phyloP scores from a whole-genome alignment of 1,140 invertebrate species.

The Cotesia glomerata region DNA sequence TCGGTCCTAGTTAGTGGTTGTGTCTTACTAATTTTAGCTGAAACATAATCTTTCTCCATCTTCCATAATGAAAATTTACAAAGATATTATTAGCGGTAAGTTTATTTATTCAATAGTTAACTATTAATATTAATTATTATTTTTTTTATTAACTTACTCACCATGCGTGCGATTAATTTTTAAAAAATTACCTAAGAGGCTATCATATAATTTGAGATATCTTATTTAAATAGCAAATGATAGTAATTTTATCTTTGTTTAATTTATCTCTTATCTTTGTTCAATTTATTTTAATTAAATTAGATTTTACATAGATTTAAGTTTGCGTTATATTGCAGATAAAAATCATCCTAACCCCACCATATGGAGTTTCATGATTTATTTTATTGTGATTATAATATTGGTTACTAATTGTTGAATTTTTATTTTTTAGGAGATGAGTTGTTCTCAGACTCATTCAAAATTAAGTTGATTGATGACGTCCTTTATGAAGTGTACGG shows the following conservation, averaged over 20 bases:
- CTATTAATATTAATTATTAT: conserved; percentile 33
- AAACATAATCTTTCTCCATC: conserved; percentile 72
- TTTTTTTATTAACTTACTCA: conserved; percentile 35
- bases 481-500: conserved; percentile 95
- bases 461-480: conserved; percentile 90
- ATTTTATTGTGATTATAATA: background rate
- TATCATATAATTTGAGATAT: too few species aligned
- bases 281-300: background rate
- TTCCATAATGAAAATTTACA: conserved; percentile 92
- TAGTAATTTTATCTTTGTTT: background rate
- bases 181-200: too few species aligned
- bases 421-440: conserved; percentile 81
- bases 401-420: background rate
- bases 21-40: conserved; percentile 69
- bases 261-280: background rate
- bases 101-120: conserved; percentile 24
- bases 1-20: conserved; percentile 66
- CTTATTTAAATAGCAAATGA: too few species aligned
- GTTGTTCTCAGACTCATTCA: conserved; percentile 98
- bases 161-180: conserved; percentile 35
- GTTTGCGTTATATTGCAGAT: background rate
- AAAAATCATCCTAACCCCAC: conserved; percentile 26
- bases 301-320: background rate
- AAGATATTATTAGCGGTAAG: conserved; percentile 92
- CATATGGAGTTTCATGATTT: conserved; percentile 24